Conservation (phyloP, 1,140 invertebrate genomes). For the Drosophila murphyi region DNA sequence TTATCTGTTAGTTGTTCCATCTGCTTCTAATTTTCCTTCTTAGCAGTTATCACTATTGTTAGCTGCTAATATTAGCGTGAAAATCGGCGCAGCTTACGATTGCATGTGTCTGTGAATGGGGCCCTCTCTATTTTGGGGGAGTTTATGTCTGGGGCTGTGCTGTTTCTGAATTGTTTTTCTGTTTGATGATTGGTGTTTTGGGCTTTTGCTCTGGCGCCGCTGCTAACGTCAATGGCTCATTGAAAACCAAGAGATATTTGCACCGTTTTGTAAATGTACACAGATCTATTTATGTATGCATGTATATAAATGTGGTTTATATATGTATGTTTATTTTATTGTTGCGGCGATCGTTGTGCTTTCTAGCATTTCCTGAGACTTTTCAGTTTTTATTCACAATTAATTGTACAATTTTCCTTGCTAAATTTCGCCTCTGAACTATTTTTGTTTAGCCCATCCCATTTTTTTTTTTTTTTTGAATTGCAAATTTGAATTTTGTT, state of each 20-base stretch:
- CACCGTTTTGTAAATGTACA: constrained; percentile 21
- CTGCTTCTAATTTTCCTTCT: not conserved
- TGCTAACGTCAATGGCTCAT: constrained; percentile 19
- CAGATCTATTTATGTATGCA: not conserved
- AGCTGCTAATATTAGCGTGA: constrained; percentile 54
- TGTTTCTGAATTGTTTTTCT: constrained; percentile 23
- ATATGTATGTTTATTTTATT: constrained; percentile 6
- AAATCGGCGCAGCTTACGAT: constrained; percentile 51
- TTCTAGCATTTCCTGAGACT: constrained; percentile 53
- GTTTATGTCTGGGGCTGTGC: not conserved
- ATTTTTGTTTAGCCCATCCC: constrained; percentile 30
- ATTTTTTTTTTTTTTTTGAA: constrained; percentile 43
- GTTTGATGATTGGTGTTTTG: constrained; percentile 10
- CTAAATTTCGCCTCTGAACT: constrained; percentile 41
- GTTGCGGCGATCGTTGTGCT: constrained; percentile 27
- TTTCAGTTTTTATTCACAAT: constrained; percentile 63
- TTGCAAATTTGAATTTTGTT: constrained; percentile 50
- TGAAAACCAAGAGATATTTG: constrained; percentile 51
- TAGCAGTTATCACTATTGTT: constrained; percentile 39
- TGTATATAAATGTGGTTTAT: not conserved
- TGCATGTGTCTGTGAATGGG: constrained; percentile 32
- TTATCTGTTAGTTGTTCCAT: not conserved
- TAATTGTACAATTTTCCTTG: constrained; percentile 63
- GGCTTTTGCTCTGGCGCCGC: constrained; percentile 30
- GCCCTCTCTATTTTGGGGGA: not conserved